phyloP scores from a whole-genome alignment of 1,140 invertebrate genomes.

The Venturia canescens region DNA sequence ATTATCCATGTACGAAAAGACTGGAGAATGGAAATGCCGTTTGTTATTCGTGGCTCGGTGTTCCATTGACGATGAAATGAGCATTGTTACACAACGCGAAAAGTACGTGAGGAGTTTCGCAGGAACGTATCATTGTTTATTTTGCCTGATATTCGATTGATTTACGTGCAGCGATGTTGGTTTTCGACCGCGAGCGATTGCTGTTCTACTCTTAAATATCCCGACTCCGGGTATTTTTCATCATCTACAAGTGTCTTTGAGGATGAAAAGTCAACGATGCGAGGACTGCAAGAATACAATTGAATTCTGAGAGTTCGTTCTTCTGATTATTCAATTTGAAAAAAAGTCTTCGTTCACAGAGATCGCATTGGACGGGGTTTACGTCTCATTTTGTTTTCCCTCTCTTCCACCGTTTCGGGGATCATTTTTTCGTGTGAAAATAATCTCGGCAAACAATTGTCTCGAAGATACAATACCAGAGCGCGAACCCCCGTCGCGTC shows the following conservation, averaged over 20 bases:
- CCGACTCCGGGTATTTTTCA: too few species aligned
- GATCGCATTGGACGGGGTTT: too few species aligned
- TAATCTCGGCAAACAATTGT: slow-evolving; percentile 40
- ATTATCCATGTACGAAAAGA: neutral
- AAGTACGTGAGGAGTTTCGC: neutral
- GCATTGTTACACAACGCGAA: neutral
- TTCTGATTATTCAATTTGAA: too few species aligned
- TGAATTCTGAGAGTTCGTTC: too few species aligned
- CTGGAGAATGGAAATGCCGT: neutral
- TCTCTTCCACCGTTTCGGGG: neutral
- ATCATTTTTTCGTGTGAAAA: slow-evolving; percentile 20
- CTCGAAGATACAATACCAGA: neutral
- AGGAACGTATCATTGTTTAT: neutral
- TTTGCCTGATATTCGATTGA: too few species aligned
- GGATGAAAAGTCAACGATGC: too few species aligned
- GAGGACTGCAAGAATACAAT: too few species aligned
- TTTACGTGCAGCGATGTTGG: too few species aligned
- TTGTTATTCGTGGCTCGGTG: slow-evolving; percentile 3
- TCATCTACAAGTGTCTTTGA: too few species aligned
- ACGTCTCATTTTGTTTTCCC: neutral
- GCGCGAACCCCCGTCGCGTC: neutral
- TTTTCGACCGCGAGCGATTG: too few species aligned
- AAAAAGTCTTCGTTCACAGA: too few species aligned
- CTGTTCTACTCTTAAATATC: too few species aligned
- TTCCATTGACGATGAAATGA: neutral